Percentiles rank a stretch among this genome's conserved stretches.
phyloP scores from a whole-genome alignment of 2,888 invertebrate genomes.

The Cyclophora albipunctata region DNA sequence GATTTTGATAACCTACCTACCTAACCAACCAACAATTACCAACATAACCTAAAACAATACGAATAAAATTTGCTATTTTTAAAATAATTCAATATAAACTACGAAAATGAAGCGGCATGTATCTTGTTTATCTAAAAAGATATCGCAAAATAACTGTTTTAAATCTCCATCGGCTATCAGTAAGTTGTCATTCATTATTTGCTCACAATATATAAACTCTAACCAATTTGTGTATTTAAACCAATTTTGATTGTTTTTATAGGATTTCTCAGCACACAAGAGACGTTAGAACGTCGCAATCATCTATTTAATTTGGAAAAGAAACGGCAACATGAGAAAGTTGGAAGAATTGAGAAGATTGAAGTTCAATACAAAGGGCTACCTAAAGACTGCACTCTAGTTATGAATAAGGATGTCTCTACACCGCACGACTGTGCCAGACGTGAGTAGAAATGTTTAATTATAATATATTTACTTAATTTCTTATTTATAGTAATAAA shows the following conservation, averaged over 20 bases:
- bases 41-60: no score
- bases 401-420: constrained; percentile 94
- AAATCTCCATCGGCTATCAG: constrained; percentile 17
- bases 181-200: constrained; percentile 31
- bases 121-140: constrained; percentile 32
- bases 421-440: constrained; percentile 94
- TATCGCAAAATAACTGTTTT: constrained; percentile 29
- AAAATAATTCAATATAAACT: not conserved
- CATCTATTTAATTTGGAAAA: constrained; percentile 86
- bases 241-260: constrained; percentile 23
- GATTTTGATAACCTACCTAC: no score
- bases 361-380: constrained; percentile 86
- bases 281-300: constrained; percentile 75
- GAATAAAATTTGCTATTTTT: no score
- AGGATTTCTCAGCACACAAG: constrained; percentile 69
- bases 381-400: constrained; percentile 82
- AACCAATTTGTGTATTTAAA: not conserved
- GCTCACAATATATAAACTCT: not conserved
- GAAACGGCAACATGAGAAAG: constrained; percentile 79
- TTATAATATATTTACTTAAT: not conserved
- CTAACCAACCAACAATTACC: no score
- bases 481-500: no score
- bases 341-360: constrained; percentile 94
- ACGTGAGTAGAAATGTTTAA: constrained; percentile 74
- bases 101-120: constrained; percentile 49